Percentiles rank a stretch among this genome's conserved stretches.
These are phyloP conservation scores for Idaea biselata DNA, from an alignment of 2,888 invertebrate genomes.

Conservation along the genomic window DNA sequence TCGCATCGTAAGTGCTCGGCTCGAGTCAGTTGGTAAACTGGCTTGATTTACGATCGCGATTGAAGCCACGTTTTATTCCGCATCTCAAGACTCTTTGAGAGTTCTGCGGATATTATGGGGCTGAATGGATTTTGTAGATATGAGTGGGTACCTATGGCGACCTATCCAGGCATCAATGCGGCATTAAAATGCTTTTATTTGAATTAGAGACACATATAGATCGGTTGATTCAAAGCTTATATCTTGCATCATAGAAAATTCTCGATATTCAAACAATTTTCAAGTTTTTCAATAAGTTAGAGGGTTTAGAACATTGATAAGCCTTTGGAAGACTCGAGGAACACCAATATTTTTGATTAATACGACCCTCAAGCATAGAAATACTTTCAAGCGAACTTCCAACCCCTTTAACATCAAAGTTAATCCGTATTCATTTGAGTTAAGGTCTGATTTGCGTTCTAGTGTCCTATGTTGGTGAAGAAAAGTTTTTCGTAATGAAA, in stretches of 20 bases:
- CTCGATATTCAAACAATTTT: not conserved
- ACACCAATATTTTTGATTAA: not conserved
- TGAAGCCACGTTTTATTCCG: not conserved
- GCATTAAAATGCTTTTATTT: not conserved
- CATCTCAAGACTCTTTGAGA: not conserved
- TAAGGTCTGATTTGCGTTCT: conserved; percentile 24
- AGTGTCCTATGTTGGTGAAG: conserved; percentile 30
- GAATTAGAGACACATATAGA: too few relatives aligned
- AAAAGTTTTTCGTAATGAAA: conserved; percentile 59
- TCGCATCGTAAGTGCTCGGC: not conserved
- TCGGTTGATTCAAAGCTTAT: not conserved
- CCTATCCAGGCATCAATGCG: not conserved
- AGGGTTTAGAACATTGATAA: not conserved
- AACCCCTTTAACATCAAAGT: conserved; percentile 4
- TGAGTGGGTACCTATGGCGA: not conserved
- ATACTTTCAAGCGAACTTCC: not conserved
- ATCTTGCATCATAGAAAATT: not conserved
- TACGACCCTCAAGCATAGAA: not conserved
- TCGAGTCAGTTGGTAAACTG: not conserved
- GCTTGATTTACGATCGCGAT: conserved; percentile 1
- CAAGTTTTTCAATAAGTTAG: not conserved
- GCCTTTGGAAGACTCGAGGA: not conserved
- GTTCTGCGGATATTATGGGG: not conserved
- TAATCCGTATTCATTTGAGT: not conserved
- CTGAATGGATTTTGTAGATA: not conserved